A percentile compares a stretch with the other conserved stretches of the same genome.
These are phyloP conservation scores for Silvanus unidentatus DNA, from an alignment of 2,888 invertebrate species.

Conservation along the genomic window DNA sequence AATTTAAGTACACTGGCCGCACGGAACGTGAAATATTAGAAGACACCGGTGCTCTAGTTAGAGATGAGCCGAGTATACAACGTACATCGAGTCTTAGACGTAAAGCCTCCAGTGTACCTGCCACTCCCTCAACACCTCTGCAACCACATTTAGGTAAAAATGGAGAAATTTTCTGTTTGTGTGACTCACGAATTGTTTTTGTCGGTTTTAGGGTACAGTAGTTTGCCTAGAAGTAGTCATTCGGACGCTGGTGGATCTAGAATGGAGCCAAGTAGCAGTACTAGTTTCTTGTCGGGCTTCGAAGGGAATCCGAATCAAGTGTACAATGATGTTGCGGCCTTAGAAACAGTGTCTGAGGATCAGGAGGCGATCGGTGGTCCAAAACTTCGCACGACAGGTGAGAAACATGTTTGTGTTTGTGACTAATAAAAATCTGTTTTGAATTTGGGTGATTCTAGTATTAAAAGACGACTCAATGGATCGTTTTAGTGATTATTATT, in stretches of 20 bases:
- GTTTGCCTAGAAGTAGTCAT: constrained; percentile 78
- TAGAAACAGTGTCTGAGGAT: constrained; percentile 68
- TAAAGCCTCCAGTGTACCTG: constrained; percentile 82
- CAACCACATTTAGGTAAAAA: constrained; percentile 60
- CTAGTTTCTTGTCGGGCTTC: constrained; percentile 40
- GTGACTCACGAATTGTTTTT: no score
- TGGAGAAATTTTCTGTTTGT: constrained; percentile 1
- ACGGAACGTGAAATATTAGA: constrained; percentile 88
- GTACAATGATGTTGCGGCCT: constrained; percentile 47
- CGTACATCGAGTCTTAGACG: constrained; percentile 56
- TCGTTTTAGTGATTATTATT: constrained; percentile 60
- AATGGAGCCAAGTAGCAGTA: constrained; percentile 43
- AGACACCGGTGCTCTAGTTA: constrained; percentile 64
- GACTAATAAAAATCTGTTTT: no score
- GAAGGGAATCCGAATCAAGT: constrained; percentile 38
- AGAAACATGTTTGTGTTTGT: constrained; percentile 8
- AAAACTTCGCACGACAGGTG: constrained; percentile 43
- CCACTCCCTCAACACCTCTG: constrained; percentile 79
- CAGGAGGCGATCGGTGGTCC: constrained; percentile 48
- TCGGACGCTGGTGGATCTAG: constrained; percentile 54
- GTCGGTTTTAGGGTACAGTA: constrained; percentile 66
- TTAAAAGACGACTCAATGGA: constrained; percentile 46
- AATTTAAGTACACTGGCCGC: constrained; percentile 87
- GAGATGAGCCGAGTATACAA: constrained; percentile 51
- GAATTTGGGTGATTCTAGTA: no score